Conservation (phyloP, 2,888 invertebrate species). For the Brachycybe producta region DNA sequence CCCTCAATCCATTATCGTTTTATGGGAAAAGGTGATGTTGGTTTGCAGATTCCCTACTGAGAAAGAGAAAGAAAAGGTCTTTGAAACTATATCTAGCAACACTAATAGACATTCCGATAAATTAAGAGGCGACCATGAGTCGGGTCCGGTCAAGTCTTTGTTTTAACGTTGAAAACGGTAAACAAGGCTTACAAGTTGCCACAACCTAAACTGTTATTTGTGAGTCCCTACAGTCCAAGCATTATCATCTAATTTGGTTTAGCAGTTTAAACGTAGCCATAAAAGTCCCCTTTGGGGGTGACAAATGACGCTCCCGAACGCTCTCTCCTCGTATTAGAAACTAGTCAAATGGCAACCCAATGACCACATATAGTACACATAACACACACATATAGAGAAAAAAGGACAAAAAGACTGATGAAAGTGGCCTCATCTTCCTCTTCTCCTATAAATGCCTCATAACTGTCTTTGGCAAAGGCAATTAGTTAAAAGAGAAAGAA, state of each 20-base stretch:
- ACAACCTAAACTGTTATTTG: constrained; percentile 16
- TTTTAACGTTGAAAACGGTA: background rate
- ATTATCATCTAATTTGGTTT: constrained; percentile 19
- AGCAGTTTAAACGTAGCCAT: constrained; percentile 16
- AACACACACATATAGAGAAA: too few species aligned
- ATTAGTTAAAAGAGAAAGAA: too few species aligned
- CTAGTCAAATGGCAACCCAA: too few species aligned
- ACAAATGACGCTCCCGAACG: constrained; percentile 10
- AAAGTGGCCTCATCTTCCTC: constrained; percentile 5
- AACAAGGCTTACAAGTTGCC: too few species aligned
- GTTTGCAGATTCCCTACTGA: too few species aligned
- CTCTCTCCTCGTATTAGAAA: too few species aligned
- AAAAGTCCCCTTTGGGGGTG: constrained; percentile 16
- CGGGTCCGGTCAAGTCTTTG: background rate
- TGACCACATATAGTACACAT: too few species aligned
- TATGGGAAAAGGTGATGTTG: too few species aligned
- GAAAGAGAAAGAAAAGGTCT: too few species aligned
- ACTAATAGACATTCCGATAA: constrained; percentile 8
- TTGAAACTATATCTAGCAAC: background rate
- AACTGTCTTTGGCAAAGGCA: constrained; percentile 16
- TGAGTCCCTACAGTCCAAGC: constrained; percentile 14
- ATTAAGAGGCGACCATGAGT: constrained; percentile 10
- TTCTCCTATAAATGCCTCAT: constrained; percentile 16
- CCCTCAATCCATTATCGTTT: too few species aligned
- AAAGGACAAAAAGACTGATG: background rate